Percentiles rank a stretch among this genome's conserved stretches.
phyloP scores from a whole-genome alignment of 2,797 vertebrate genomes.

The Synanceia verrucosa region DNA sequence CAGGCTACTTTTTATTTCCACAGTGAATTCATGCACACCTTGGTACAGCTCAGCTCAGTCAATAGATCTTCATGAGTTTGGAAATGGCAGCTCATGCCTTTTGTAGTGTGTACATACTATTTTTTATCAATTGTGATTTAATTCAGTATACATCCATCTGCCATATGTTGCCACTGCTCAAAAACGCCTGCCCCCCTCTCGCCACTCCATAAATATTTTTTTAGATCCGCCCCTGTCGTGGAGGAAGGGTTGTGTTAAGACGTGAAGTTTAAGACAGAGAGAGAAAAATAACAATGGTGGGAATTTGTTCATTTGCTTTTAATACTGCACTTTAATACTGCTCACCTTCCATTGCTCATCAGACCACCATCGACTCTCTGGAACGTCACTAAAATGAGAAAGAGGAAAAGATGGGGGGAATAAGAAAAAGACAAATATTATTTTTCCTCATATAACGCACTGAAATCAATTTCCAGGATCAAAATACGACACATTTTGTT shows the following conservation, averaged over 20 bases:
- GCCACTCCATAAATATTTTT: too few species aligned
- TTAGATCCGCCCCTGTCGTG: too few species aligned
- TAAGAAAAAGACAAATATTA: slow-evolving; percentile 34
- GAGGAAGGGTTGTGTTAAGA: slow-evolving; percentile 28
- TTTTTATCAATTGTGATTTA: too few species aligned
- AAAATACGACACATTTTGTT: not conserved
- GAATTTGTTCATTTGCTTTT: not conserved
- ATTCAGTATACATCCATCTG: too few species aligned
- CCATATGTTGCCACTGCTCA: too few species aligned
- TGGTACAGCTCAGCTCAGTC: too few species aligned
- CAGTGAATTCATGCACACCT: too few species aligned
- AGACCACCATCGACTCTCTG: slow-evolving; percentile 98
- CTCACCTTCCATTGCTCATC: slow-evolving; percentile 99
- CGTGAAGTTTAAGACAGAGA: not conserved
- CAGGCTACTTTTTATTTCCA: too few species aligned
- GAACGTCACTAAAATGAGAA: slow-evolving; percentile 90
- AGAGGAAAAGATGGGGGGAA: not conserved
- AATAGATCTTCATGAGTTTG: too few species aligned
- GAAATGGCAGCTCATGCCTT: too few species aligned
- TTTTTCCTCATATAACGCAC: slow-evolving; percentile 4
- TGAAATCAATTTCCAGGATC: slow-evolving; percentile 14
- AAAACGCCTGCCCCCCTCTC: too few species aligned
- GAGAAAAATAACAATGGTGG: not conserved
- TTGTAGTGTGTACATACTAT: too few species aligned
- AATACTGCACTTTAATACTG: not conserved